Evolutionary conservation across 2,888 invertebrate species (phyloP).

Genomic region (Siphlonurus alternatus): DNA sequence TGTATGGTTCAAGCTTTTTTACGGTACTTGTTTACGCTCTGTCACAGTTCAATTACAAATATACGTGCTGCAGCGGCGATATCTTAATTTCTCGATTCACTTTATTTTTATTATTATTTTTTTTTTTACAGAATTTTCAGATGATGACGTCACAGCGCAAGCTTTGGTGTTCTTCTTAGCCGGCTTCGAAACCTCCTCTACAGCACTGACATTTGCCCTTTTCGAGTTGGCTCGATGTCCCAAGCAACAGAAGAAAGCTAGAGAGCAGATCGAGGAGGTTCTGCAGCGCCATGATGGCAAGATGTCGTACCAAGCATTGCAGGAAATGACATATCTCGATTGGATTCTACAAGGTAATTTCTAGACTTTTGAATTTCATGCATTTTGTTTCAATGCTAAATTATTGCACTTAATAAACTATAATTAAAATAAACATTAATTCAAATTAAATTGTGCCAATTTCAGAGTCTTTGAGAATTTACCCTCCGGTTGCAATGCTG

Average conservation of each 20-base stretch:
- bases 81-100: no score
- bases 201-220: neutral
- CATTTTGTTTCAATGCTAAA: neutral
- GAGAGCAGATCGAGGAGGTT: neutral
- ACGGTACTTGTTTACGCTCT: no score
- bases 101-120: neutral
- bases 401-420: neutral
- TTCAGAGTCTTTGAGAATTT: constrained; percentile 17
- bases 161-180: constrained; percentile 27
- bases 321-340: constrained; percentile 20
- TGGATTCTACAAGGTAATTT: constrained; percentile 14
- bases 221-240: neutral
- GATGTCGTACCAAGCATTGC: constrained; percentile 9
- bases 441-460: neutral
- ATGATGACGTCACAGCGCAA: constrained; percentile 25
- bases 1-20: no score
- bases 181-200: neutral
- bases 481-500: constrained; percentile 36
- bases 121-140: constrained; percentile 18
- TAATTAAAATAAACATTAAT: neutral
- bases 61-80: no score
- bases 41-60: no score
- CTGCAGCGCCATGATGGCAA: neutral
- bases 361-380: neutral
- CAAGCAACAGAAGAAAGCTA: neutral